These are phyloP conservation scores for Hirtodrosophila alboralis DNA, from an alignment of 2,888 invertebrate genomes.

Conservation along the genomic window DNA sequence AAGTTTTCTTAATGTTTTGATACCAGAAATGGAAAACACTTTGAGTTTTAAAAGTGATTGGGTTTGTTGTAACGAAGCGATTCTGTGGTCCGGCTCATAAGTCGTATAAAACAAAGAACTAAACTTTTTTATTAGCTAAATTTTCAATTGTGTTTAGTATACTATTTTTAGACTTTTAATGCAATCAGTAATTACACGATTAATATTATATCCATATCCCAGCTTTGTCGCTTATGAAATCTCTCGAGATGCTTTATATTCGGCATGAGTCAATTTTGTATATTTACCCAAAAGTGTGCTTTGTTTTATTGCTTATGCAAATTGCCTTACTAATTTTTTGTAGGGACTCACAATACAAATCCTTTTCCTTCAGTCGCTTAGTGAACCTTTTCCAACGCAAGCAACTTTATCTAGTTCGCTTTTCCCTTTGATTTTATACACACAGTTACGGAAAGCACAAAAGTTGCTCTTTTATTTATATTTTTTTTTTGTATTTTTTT, in stretches of 20 bases:
- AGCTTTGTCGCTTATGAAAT: conserved; percentile 3
- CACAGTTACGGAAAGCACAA: conserved; percentile 18
- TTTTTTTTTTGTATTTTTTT: conserved; percentile 8
- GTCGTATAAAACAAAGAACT: neutral
- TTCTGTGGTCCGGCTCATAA: neutral
- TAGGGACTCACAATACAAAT: conserved; percentile 47
- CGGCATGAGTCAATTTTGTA: neutral
- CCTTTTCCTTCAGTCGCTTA: conserved; percentile 46
- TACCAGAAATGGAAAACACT: conserved; percentile 12
- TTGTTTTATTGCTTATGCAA: conserved; percentile 67
- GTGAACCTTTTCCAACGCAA: conserved; percentile 51
- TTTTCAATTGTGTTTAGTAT: too few relatives aligned
- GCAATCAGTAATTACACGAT: conserved; percentile 2
- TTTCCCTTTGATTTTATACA: conserved; percentile 52
- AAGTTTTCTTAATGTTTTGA: conserved; percentile 54
- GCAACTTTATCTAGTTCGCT: conserved; percentile 52
- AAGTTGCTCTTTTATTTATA: conserved; percentile 15
- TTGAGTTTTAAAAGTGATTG: neutral
- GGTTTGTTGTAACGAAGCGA: neutral
- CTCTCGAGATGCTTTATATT: conserved; percentile 6
- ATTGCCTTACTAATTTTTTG: conserved; percentile 65
- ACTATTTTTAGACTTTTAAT: too few relatives aligned
- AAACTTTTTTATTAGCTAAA: too few relatives aligned
- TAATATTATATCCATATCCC: conserved; percentile 6
- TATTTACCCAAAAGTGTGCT: conserved; percentile 24